These are phyloP conservation scores for Calidris pugnax DNA, from an alignment of 2,113 vertebrate genomes.

Conservation along the genomic window DNA sequence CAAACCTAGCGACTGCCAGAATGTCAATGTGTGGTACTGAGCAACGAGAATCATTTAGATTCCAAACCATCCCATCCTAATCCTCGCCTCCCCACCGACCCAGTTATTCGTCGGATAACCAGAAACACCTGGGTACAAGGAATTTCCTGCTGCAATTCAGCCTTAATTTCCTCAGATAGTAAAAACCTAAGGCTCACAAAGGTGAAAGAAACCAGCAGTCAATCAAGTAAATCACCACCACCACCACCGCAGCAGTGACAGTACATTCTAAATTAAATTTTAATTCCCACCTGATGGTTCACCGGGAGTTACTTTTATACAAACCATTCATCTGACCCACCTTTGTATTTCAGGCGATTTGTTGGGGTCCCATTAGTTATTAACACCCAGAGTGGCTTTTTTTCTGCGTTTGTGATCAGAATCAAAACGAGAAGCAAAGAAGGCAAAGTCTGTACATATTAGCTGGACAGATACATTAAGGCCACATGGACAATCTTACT, in stretches of 20 bases:
- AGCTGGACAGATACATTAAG: background rate
- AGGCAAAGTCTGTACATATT: background rate
- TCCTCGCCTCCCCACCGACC: slow-evolving; percentile 62
- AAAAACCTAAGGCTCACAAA: slow-evolving; percentile 80
- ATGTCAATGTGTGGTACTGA: slow-evolving; percentile 39
- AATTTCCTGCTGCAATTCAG: slow-evolving; percentile 86
- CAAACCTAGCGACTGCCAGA: slow-evolving; percentile 46
- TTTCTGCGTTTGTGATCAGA: slow-evolving; percentile 30
- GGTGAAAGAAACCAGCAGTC: slow-evolving; percentile 84
- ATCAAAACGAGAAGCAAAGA: slow-evolving; percentile 32
- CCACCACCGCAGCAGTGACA: slow-evolving; percentile 74
- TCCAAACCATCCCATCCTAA: slow-evolving; percentile 70
- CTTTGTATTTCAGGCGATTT: slow-evolving; percentile 52
- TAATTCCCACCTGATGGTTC: slow-evolving; percentile 85
- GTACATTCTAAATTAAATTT: slow-evolving; percentile 84
- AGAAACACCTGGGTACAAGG: slow-evolving; percentile 86
- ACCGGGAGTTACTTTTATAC: slow-evolving; percentile 69
- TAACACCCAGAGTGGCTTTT: slow-evolving; percentile 26
- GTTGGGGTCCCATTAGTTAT: slow-evolving; percentile 60
- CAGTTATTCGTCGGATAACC: slow-evolving; percentile 77
- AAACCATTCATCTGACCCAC: slow-evolving; percentile 55
- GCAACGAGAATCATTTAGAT: slow-evolving; percentile 66
- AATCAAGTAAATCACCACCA: slow-evolving; percentile 81
- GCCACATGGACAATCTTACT: background rate
- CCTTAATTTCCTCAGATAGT: slow-evolving; percentile 86